Percentiles rank a stretch among this genome's conserved stretches.
phyloP scores from a whole-genome alignment of 2,888 invertebrate genomes.

The Drosophila anceps region DNA sequence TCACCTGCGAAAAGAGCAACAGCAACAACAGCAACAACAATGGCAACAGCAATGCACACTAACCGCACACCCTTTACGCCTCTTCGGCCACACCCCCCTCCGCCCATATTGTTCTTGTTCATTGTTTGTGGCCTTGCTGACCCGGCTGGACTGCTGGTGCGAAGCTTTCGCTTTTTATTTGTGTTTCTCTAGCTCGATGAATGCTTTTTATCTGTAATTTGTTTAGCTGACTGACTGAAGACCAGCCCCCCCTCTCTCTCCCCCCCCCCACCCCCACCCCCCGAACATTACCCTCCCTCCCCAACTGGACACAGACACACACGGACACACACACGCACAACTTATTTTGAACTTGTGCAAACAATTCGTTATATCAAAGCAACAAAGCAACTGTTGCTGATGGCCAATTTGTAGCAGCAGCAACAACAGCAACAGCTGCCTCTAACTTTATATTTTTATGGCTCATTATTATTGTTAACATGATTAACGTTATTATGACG shows the following conservation, averaged over 20 bases:
- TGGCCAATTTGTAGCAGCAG: slow-evolving; percentile 69
- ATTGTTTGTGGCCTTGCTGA: slow-evolving; percentile 54
- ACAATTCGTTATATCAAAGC: slow-evolving; percentile 33
- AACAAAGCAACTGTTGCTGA: slow-evolving; percentile 56
- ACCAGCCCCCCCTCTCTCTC: too few relatives aligned
- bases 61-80: background rate
- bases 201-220: slow-evolving; percentile 19
- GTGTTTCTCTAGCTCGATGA: slow-evolving; percentile 15
- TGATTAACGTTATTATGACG: slow-evolving; percentile 52
- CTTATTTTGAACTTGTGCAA: slow-evolving; percentile 10
- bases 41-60: background rate
- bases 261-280: background rate
- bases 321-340: background rate
- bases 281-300: background rate
- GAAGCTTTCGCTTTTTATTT: slow-evolving; percentile 56
- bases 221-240: background rate
- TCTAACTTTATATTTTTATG: slow-evolving; percentile 57
- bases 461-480: slow-evolving; percentile 66
- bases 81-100: background rate
- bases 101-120: background rate
- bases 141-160: slow-evolving; percentile 27
- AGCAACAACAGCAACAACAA: background rate
- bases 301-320: background rate
- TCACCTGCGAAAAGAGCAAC: slow-evolving; percentile 40
- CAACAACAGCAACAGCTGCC: slow-evolving; percentile 21